Conservation (phyloP, 2,797 vertebrate genomes). For the Rachycentron canadum region DNA sequence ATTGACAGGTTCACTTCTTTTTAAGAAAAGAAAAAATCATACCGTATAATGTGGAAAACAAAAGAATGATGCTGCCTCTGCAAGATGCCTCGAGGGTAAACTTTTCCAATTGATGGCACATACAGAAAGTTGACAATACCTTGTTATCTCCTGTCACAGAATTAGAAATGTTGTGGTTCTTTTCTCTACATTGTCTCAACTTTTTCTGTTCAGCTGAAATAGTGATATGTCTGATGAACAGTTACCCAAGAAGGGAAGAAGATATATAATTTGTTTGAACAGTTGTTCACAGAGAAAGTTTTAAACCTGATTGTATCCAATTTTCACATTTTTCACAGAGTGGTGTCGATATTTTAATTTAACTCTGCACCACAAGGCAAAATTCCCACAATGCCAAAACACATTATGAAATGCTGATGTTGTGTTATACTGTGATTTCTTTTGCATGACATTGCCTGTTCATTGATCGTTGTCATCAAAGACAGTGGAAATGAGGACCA, state of each 20-base stretch:
- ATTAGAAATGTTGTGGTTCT: background rate
- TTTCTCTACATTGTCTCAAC: background rate
- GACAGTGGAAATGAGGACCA: slow-evolving; percentile 3
- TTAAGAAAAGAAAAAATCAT: slow-evolving; percentile 6
- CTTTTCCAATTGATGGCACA: slow-evolving; percentile 15
- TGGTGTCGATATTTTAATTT: background rate
- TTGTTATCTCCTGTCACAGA: slow-evolving; percentile 27
- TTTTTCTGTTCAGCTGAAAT: slow-evolving; percentile 11
- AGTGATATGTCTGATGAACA: slow-evolving; percentile 6
- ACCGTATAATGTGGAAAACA: slow-evolving; percentile 23
- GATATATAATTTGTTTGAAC: slow-evolving; percentile 2
- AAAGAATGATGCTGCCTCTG: slow-evolving; percentile 22
- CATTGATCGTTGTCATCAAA: slow-evolving; percentile 17
- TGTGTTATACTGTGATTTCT: background rate
- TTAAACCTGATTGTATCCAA: slow-evolving; percentile 12
- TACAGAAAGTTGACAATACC: slow-evolving; percentile 6
- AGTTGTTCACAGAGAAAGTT: background rate
- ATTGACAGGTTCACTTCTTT: slow-evolving; percentile 29
- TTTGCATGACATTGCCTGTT: background rate
- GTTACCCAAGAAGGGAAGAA: background rate
- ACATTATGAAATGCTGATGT: background rate
- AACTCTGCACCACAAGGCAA: background rate
- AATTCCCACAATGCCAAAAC: background rate
- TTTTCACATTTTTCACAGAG: background rate
- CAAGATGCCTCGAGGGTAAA: slow-evolving; percentile 16